Percentiles rank a stretch among this genome's conserved stretches.
phyloP scores from a whole-genome alignment of 2,888 invertebrate species.

The Auanema freiburgensis region DNA sequence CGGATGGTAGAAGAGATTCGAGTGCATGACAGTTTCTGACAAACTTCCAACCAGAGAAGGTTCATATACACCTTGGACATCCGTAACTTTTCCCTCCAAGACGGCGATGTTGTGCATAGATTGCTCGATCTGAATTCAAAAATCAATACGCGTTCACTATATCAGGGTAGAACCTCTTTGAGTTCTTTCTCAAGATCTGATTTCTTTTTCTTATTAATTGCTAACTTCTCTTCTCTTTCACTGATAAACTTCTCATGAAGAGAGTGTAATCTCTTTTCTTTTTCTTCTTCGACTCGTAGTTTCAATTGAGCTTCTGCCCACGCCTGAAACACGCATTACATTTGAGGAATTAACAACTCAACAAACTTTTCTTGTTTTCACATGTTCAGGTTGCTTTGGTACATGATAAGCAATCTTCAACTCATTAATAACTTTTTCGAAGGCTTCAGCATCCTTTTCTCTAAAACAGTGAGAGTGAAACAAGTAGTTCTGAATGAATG shows the following conservation, averaged over 20 bases:
- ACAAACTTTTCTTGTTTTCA: constrained; percentile 48
- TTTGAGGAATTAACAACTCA: not conserved
- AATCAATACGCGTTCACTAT: not conserved
- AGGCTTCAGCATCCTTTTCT: constrained; percentile 43
- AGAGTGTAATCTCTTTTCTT: constrained; percentile 53
- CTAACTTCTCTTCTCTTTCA: constrained; percentile 9
- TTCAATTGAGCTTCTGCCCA: constrained; percentile 59
- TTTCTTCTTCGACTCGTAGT: constrained; percentile 54
- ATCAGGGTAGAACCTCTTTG: constrained; percentile 17
- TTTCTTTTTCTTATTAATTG: constrained; percentile 25
- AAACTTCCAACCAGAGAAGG: constrained; percentile 50
- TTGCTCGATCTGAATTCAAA: constrained; percentile 13
- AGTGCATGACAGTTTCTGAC: constrained; percentile 52
- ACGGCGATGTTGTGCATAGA: constrained; percentile 16
- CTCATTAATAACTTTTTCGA: constrained; percentile 43
- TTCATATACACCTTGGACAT: constrained; percentile 44
- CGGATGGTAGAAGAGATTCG: constrained; percentile 51
- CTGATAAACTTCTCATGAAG: constrained; percentile 28
- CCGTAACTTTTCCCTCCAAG: constrained; percentile 17
- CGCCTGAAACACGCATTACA: constrained; percentile 33
- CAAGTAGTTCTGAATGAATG: not conserved
- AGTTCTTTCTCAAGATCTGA: constrained; percentile 37
- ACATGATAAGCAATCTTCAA: constrained; percentile 61
- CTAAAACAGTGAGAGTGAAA: constrained; percentile 10
- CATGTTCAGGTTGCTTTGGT: constrained; percentile 52